Conservation (phyloP, 2,797 vertebrate genomes). For the Phyllotis vaccarum region DNA sequence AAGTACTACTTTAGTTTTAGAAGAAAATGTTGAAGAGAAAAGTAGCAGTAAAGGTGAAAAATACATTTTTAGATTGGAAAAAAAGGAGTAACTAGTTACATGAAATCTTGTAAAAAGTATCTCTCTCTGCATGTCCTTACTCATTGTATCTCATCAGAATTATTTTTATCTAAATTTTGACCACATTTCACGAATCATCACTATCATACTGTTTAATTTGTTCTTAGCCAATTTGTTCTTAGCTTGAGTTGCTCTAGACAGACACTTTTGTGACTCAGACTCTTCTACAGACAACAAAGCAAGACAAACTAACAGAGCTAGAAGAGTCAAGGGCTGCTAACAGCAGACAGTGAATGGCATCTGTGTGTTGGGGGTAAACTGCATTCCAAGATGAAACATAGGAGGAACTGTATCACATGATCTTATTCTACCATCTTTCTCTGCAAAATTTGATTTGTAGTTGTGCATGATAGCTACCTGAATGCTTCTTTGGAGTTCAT, state of each 20-base stretch:
- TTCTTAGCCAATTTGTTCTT: not conserved
- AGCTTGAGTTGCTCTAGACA: not conserved
- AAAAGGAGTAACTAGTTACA: not conserved
- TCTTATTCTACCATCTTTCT: not conserved
- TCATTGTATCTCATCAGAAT: not conserved
- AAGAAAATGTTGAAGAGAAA: conserved; percentile 6
- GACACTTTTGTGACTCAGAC: not conserved
- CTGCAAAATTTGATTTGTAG: not conserved
- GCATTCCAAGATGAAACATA: conserved; percentile 19
- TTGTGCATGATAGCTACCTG: not conserved
- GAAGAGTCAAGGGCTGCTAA: not conserved
- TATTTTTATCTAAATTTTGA: not conserved
- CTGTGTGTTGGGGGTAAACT: not conserved
- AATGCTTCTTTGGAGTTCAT: not conserved
- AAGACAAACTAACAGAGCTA: not conserved
- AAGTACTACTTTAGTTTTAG: not conserved
- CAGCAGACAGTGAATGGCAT: not conserved
- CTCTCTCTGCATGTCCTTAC: not conserved
- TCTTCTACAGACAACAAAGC: not conserved
- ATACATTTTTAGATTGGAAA: not conserved
- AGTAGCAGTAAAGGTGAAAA: not conserved
- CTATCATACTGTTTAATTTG: not conserved
- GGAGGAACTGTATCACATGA: not conserved
- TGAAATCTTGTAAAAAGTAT: not conserved
- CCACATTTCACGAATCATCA: not conserved